Conservation (phyloP, 2,113 vertebrate genomes). For the Noturus placidus region DNA sequence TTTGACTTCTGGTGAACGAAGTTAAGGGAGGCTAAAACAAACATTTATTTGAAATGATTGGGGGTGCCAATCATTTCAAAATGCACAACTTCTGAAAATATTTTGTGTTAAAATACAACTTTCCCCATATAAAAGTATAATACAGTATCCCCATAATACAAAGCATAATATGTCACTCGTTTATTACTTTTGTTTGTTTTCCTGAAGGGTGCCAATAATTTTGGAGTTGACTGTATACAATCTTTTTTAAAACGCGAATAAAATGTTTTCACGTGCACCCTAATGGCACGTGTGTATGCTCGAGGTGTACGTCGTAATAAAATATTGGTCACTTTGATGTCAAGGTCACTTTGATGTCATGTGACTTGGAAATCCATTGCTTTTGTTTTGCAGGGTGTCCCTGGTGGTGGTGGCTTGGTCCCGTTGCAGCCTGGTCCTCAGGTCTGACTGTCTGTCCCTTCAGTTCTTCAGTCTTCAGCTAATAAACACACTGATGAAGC, state of each 20-base stretch:
- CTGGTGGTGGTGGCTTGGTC: constrained; percentile 74
- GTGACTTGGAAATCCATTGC: constrained; percentile 14
- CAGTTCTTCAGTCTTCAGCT: not conserved
- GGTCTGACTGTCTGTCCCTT: constrained; percentile 71
- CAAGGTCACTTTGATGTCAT: not conserved
- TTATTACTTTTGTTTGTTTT: not conserved
- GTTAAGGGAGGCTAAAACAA: not conserved
- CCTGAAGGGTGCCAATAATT: not conserved
- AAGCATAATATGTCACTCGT: not conserved
- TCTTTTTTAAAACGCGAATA: not conserved
- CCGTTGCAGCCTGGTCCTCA: constrained; percentile 85
- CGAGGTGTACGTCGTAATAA: not conserved
- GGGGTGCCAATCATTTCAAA: not conserved
- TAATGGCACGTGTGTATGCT: not conserved
- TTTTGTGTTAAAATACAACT: not conserved
- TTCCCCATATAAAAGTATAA: not conserved
- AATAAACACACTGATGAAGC: not conserved
- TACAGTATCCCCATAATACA: not conserved
- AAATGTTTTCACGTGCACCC: not conserved
- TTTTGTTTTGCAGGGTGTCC: constrained; percentile 84
- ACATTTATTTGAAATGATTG: not conserved
- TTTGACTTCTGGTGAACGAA: no score
- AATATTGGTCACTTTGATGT: no score
- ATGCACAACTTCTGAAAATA: not conserved
- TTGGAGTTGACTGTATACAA: not conserved